phyloP scores from a whole-genome alignment of 1,140 invertebrate genomes.

The Medauroidea extradentata region DNA sequence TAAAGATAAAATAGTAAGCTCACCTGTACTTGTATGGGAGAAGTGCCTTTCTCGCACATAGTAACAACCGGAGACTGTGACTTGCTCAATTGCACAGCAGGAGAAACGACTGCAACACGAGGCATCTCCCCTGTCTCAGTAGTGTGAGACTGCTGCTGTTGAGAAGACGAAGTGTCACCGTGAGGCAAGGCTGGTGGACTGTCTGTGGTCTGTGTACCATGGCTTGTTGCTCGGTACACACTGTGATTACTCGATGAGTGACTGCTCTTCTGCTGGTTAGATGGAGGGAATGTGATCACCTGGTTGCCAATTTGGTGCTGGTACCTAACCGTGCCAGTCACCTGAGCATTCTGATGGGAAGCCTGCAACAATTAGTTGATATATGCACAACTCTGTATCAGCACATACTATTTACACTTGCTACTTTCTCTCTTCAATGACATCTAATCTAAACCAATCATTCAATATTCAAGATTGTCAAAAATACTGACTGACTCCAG shows the following conservation, averaged over 20 bases:
- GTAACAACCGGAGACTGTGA: neutral
- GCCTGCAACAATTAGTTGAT: slow-evolving; percentile 2
- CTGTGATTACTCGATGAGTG: neutral
- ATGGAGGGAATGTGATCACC: slow-evolving; percentile 15
- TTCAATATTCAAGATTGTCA: no score
- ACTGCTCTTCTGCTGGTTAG: slow-evolving; percentile 3
- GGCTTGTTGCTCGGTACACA: neutral
- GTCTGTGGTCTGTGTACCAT: neutral
- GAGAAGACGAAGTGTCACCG: neutral
- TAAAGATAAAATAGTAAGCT: no score
- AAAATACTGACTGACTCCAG: no score
- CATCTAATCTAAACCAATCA: no score
- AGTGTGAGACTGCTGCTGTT: neutral
- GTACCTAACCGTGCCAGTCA: slow-evolving; percentile 13
- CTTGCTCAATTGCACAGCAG: neutral
- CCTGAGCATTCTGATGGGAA: slow-evolving; percentile 3
- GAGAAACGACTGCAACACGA: neutral
- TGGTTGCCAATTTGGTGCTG: slow-evolving; percentile 26
- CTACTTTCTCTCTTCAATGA: no score
- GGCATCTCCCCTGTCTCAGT: neutral
- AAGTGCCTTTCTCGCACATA: slow-evolving; percentile 15
- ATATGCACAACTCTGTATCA: no score
- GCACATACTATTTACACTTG: no score
- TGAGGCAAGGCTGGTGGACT: neutral
- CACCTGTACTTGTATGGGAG: slow-evolving; percentile 15